Conservation (phyloP, 2,797 vertebrate species). For the Orientallactaga sibirica region DNA sequence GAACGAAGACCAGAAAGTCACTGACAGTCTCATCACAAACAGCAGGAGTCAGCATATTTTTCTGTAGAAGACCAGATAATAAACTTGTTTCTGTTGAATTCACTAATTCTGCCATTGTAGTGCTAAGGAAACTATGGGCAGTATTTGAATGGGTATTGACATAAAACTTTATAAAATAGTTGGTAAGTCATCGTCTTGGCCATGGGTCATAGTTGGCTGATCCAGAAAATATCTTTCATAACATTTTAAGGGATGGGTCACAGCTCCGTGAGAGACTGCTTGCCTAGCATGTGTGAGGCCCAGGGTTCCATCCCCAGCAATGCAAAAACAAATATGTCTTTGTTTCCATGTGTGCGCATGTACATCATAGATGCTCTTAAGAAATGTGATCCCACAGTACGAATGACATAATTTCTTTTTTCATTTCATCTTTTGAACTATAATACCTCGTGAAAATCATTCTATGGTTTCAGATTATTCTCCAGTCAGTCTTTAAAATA, state of each 20-base stretch:
- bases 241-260: not conserved
- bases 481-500: not conserved
- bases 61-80: not conserved
- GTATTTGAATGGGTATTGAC: not conserved
- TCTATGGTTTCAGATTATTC: conserved; percentile 27
- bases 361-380: not conserved
- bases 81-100: conserved; percentile 20
- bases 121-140: not conserved
- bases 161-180: conserved; percentile 29
- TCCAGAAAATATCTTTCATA: not conserved
- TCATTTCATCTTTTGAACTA: not conserved
- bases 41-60: not conserved
- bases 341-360: not conserved
- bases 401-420: conserved; percentile 27
- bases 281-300: not conserved
- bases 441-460: conserved; percentile 12
- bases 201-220: not conserved
- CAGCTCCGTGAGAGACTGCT: not conserved
- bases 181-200: not conserved
- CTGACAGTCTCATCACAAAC: not conserved
- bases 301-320: not conserved
- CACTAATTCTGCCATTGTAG: not conserved
- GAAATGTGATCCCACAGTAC: not conserved
- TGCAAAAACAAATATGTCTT: not conserved
- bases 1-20: not conserved